Conservation (phyloP, 2,888 invertebrate species). For the Lymantria monacha region DNA sequence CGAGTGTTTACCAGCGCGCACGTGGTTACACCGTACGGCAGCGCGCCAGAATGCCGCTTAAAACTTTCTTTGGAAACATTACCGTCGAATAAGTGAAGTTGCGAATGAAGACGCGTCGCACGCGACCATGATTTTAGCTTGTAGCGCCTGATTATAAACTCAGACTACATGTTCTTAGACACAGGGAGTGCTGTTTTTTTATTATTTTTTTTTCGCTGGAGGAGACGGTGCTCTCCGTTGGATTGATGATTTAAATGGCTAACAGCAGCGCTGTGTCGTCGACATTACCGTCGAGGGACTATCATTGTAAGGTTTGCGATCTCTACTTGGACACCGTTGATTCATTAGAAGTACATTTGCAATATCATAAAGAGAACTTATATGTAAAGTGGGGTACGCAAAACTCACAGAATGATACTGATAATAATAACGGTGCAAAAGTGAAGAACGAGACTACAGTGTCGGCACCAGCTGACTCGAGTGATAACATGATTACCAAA, state of each 20-base stretch:
- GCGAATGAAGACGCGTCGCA: conserved; percentile 50
- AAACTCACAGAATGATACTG: conserved; percentile 81
- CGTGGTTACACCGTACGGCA: conserved; percentile 66
- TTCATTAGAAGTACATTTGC: conserved; percentile 89
- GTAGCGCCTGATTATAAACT: conserved; percentile 62
- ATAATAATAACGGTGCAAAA: conserved; percentile 85
- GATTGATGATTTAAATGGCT: conserved; percentile 80
- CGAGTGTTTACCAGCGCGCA: conserved; percentile 72
- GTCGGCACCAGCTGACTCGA: conserved; percentile 89
- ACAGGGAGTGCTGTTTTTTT: conserved; percentile 70
- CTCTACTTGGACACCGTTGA: conserved; percentile 88
- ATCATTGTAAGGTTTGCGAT: conserved; percentile 89
- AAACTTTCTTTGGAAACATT: conserved; percentile 75
- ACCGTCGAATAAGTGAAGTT: conserved; percentile 59
- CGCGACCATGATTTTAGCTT: conserved; percentile 68
- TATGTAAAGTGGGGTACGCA: conserved; percentile 87
- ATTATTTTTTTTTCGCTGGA: conserved; percentile 79
- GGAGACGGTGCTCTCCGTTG: conserved; percentile 74
- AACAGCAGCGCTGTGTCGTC: conserved; percentile 79
- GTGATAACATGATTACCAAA: conserved; percentile 85
- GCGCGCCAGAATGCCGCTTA: conserved; percentile 73
- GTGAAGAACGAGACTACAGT: conserved; percentile 83
- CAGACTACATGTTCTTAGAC: conserved; percentile 71
- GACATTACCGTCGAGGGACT: conserved; percentile 82
- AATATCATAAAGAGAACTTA: conserved; percentile 90